phyloP scores from a whole-genome alignment of 2,888 invertebrate species.

The Geotrupes spiniger region DNA sequence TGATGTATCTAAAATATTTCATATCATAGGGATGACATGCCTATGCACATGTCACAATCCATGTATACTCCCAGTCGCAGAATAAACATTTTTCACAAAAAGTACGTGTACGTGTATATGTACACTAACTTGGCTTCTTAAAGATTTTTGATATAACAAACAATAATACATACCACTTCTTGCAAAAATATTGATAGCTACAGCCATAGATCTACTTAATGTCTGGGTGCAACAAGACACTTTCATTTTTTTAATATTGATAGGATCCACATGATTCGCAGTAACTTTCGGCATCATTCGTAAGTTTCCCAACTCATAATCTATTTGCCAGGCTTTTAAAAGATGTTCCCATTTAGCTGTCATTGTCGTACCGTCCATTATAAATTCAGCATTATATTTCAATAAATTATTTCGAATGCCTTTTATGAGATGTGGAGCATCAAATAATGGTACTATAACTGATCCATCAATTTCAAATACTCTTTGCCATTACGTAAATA shows the following conservation, averaged over 20 bases:
- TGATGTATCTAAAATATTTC: too few relatives aligned
- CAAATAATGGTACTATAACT: too few relatives aligned
- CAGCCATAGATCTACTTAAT: background rate
- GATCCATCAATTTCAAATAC: background rate
- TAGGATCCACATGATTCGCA: background rate
- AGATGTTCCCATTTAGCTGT: constrained; percentile 5
- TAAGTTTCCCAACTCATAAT: background rate
- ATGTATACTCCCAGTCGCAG: too few relatives aligned
- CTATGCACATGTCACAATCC: too few relatives aligned
- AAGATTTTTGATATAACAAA: too few relatives aligned
- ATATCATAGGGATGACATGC: too few relatives aligned
- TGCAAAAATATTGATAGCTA: background rate
- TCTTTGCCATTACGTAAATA: background rate
- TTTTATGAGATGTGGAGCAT: constrained; percentile 5
- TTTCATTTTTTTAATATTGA: constrained; percentile 1
- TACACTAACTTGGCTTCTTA: too few relatives aligned
- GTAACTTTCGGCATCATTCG: constrained; percentile 1
- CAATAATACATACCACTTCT: background rate
- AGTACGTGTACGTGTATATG: too few relatives aligned
- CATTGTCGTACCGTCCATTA: background rate
- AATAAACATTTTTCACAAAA: too few relatives aligned
- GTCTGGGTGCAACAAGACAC: background rate
- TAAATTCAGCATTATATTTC: background rate
- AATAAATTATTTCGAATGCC: constrained; percentile 9
- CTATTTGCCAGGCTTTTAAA: background rate